These are phyloP conservation scores for Neodiprion virginianus DNA, from an alignment of 1,140 invertebrate genomes.

Conservation along the genomic window DNA sequence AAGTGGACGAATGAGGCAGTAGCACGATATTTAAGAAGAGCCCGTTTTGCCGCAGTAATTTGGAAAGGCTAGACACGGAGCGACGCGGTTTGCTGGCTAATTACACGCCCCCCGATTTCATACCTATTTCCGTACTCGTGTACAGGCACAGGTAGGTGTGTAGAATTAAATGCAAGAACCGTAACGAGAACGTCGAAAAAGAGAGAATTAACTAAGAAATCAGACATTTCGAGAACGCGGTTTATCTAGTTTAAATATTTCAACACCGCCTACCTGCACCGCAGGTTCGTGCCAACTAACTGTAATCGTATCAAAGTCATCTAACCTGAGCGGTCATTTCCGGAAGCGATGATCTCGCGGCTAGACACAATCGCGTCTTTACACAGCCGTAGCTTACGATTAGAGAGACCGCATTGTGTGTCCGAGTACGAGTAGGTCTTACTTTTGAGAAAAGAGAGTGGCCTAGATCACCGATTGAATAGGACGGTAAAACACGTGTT, in stretches of 20 bases:
- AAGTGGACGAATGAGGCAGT: no score
- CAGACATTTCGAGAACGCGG: background rate
- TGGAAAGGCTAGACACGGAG: background rate
- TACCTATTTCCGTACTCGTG: background rate
- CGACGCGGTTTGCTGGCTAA: background rate
- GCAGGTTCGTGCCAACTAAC: background rate
- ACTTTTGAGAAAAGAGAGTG: no score
- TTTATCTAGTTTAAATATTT: background rate
- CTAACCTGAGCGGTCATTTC: background rate
- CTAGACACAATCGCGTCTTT: no score
- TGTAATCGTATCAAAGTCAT: background rate
- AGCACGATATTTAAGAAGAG: no score
- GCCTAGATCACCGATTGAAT: no score
- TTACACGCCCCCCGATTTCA: slow-evolving; percentile 1
- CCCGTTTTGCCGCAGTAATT: background rate
- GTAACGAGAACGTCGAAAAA: no score
- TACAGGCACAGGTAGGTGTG: no score
- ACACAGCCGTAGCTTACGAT: no score
- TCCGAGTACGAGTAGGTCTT: no score
- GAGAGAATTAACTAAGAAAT: background rate
- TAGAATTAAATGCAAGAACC: no score
- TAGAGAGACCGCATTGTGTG: no score
- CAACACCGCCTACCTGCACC: background rate
- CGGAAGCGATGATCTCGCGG: background rate
- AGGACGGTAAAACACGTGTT: no score